Percentiles rank a stretch among this genome's conserved stretches.
These are phyloP conservation scores for Drosophila borborema DNA, from an alignment of 2,888 invertebrate genomes.

Conservation along the genomic window DNA sequence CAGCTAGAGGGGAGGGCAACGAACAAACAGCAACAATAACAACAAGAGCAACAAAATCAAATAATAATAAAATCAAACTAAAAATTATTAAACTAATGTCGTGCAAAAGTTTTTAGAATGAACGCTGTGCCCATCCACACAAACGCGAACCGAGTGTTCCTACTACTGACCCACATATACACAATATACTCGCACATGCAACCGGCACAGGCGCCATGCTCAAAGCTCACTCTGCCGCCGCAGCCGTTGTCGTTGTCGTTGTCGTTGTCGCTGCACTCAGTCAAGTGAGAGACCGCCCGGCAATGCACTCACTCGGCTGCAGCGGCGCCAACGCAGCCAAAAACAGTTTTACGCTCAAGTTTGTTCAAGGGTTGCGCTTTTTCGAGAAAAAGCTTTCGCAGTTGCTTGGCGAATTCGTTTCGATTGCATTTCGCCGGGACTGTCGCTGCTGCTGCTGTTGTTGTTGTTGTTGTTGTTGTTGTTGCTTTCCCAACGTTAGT, in stretches of 20 bases:
- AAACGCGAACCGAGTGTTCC: conserved; percentile 68
- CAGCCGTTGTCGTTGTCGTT: background rate
- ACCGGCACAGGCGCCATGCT: conserved; percentile 66
- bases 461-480: conserved; percentile 1
- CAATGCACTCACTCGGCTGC: conserved; percentile 38
- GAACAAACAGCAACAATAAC: conserved; percentile 12
- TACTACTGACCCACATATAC: conserved; percentile 83
- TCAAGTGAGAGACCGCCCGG: conserved; percentile 12
- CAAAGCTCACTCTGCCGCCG: conserved; percentile 33
- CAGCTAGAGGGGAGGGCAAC: conserved; percentile 7
- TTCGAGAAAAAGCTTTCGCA: conserved; percentile 58
- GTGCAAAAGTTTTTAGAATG: conserved; percentile 48
- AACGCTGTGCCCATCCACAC: conserved; percentile 56
- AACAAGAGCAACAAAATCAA: conserved; percentile 10
- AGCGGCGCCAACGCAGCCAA: conserved; percentile 43
- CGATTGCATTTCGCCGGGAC: conserved; percentile 42
- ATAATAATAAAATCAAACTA: conserved; percentile 7
- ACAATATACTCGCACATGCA: conserved; percentile 29
- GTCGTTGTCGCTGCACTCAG: conserved; percentile 6
- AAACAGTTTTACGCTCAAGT: conserved; percentile 56
- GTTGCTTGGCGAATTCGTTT: conserved; percentile 35
- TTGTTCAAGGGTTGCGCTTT: conserved; percentile 57
- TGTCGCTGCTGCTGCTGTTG: conserved; percentile 28
- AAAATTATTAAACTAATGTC: conserved; percentile 57
- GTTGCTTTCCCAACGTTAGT: conserved; percentile 25